Evolutionary conservation across 2,888 invertebrate species (phyloP), one percentile per base, ranked within the genome.

Genomic region (Aleiodes testaceus): DNA sequence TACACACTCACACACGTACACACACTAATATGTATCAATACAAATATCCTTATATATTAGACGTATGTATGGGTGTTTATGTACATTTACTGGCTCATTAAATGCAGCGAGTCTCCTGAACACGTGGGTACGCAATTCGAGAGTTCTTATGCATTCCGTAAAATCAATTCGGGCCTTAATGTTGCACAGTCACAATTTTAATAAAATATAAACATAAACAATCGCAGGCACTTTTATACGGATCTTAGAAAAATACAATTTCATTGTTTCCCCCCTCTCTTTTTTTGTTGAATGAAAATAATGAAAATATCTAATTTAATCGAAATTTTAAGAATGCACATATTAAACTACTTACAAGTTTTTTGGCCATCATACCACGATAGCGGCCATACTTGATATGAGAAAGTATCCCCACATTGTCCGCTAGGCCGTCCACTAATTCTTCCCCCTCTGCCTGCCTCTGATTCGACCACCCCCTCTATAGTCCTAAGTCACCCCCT

Each of bases 321-420:
- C 26, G 45, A 30, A 50, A 45, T 20, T 11, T 44, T 16, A 64
- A 45, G 67, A 55, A 42, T 30, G 14, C 30, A 67, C 14, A 50
- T 30, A 47, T 64, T 55, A 36, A 70, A 70, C 71, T 86, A 87
- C 87, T 87, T 87, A 87, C 87, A 83, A 84, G 82, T 85, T 85
- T 86, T 87, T 87, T 86, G 85, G 84, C 87, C 86, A 85, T 87
- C 87, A 83, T 85, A 84, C 85, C 86, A 86, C 85, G 84, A 85
- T 85, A 87, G 86, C 87, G 87, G 87, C 87, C 86, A 87, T 87
- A 85, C 87, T 86, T 84, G 86, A 87, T 87, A 86, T 87, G 87
- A 87, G 87, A 87, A 86, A 86, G 85, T 86, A 85, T 86, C 84
- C 85, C 86, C 83, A 84, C 86, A 85, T 86, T 86, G 85, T 85